Evolutionary conservation across 2,797 vertebrate species (phyloP).

Genomic region (Pseudopleuronectes americanus): DNA sequence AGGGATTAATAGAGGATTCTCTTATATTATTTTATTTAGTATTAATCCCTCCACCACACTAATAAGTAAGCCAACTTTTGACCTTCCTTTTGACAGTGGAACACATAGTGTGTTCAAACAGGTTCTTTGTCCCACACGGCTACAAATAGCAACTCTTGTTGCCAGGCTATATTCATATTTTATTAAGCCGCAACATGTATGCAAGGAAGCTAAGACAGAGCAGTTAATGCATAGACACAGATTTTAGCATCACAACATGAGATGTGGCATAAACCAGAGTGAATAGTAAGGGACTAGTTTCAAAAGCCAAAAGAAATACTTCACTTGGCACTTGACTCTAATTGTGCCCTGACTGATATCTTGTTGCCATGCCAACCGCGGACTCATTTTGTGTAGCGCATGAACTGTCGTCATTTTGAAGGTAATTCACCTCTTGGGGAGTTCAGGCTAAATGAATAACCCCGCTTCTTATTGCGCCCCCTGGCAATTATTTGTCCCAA

Average conservation of each 20-base stretch:
- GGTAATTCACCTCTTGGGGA: not conserved
- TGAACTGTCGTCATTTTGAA: conserved; percentile 3
- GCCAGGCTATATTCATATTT: too few relatives aligned
- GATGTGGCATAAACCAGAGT: not conserved
- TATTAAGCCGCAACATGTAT: not conserved
- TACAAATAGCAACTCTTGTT: too few relatives aligned
- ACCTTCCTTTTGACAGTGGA: too few relatives aligned
- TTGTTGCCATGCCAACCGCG: conserved; percentile 31
- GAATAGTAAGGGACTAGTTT: conserved; percentile 1
- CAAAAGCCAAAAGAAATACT: conserved; percentile 16
- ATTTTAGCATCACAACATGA: not conserved
- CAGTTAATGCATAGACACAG: not conserved
- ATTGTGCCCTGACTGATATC: not conserved
- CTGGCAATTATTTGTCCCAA: not conserved
- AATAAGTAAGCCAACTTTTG: too few relatives aligned
- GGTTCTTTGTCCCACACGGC: too few relatives aligned
- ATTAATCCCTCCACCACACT: too few relatives aligned
- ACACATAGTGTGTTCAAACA: too few relatives aligned
- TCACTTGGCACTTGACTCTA: conserved; percentile 6
- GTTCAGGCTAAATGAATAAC: conserved; percentile 15
- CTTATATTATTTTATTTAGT: too few relatives aligned
- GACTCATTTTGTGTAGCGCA: not conserved
- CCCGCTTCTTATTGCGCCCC: not conserved
- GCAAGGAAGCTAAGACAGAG: not conserved
- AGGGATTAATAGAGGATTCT: too few relatives aligned